Percentiles rank a stretch among this genome's conserved stretches.
phyloP scores from a whole-genome alignment of 2,113 vertebrate species.

The Oreotragus oreotragus region DNA sequence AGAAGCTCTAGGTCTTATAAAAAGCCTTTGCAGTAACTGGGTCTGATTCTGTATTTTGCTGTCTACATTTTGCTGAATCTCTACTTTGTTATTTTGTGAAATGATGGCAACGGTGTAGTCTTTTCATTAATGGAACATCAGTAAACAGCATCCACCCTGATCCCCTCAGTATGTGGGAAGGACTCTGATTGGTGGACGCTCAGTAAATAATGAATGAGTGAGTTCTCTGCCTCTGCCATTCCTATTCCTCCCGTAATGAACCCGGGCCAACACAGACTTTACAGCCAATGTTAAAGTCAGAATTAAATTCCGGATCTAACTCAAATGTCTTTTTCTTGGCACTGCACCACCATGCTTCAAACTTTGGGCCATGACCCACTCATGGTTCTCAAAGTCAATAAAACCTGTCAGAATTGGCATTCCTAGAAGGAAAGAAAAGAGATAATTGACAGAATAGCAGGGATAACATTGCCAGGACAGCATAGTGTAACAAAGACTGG shows the following conservation, averaged over 20 bases:
- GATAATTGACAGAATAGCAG: neutral
- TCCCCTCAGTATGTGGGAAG: neutral
- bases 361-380: neutral
- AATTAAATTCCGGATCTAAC: neutral
- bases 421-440: neutral
- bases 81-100: neutral
- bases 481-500: neutral
- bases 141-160: neutral
- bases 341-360: neutral
- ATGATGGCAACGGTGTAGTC: neutral
- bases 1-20: neutral
- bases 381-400: neutral
- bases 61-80: neutral
- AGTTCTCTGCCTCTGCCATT: neutral
- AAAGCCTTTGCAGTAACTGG: constrained; percentile 31
- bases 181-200: neutral
- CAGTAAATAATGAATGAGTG: neutral
- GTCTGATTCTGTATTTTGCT: neutral
- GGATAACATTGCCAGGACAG: too few relatives aligned
- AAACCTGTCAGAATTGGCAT: neutral
- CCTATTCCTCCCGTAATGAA: neutral
- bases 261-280: neutral
- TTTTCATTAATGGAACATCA: neutral
- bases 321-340: neutral
- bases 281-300: neutral